Base-by-base conservation (phyloP, 2,888 invertebrate genomes). In the Drosophila limbata region DNA sequence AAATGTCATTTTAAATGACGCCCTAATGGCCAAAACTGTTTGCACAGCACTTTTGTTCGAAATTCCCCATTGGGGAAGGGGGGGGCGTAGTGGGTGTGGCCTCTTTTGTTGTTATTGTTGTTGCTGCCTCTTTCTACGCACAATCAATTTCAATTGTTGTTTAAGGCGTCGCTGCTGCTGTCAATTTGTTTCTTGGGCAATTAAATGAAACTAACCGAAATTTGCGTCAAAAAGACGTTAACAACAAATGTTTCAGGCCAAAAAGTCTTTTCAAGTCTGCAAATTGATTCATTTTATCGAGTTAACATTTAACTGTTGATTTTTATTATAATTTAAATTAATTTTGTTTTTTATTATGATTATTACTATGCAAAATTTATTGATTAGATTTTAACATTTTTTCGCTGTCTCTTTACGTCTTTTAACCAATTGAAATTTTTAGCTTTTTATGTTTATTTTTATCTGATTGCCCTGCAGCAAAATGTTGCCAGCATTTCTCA, bases 71-170 rank as follows among this genome's bases (percentile, higher is more conserved):
- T 11, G 40, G 11, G 5, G 25, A 15, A 40, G 17, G 40, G 6
- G 40, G 6, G 21, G 45, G 25, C 60, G 25, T 47, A 37, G 15
- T 64, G 53, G 75, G 51, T 33, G 55, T 35, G 69, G 8, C 51
- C 11, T 39, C 57, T 42, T 31, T 64, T 55, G 57, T 48, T 55
- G 2, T 3, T 21, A 3, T 45, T 62, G 19, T 35, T 59, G 59
- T 31, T 13, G 53, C 31, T 65, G 65, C 53, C 57, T 56, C 50
- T 6, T 5, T 77, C 73, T 70, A 76, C 88, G 81, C 86, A 78
- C 73, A 84, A 83, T 73, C 72, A 80, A 70, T 78, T 88, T 51
- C 69, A 73, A 83, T 77, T 74, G 79, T 66, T 79, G 45, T 56
- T 73, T 45, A 50, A 67, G 56, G 73, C 45, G 56, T 53, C 53